Conservation (phyloP, 2,888 invertebrate genomes). For the Orthonevra nobilis region DNA sequence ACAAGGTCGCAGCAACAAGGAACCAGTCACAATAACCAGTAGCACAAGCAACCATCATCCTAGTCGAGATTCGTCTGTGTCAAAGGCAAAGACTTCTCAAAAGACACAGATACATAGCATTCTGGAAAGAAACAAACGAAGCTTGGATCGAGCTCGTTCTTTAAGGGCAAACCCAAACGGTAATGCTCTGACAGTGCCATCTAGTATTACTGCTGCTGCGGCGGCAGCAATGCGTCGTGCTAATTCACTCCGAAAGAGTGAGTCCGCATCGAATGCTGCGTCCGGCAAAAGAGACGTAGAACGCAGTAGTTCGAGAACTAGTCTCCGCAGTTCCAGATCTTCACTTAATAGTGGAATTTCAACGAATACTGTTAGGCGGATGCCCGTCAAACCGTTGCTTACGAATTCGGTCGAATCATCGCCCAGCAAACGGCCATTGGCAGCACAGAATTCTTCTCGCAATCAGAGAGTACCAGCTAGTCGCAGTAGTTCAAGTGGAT, state of each 20-base stretch:
- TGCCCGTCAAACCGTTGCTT: slow-evolving; percentile 81
- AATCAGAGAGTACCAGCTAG: slow-evolving; percentile 82
- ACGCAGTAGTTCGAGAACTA: slow-evolving; percentile 88
- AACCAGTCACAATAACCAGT: slow-evolving; percentile 65
- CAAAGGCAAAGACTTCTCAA: slow-evolving; percentile 71
- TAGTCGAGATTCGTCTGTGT: slow-evolving; percentile 53
- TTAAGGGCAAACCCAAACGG: slow-evolving; percentile 46
- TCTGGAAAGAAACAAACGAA: slow-evolving; percentile 73
- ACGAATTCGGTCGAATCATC: slow-evolving; percentile 78
- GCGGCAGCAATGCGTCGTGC: slow-evolving; percentile 71
- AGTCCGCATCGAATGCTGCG: slow-evolving; percentile 71
- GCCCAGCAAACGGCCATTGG: slow-evolving; percentile 81
- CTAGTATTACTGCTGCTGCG: slow-evolving; percentile 68
- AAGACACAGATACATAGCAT: slow-evolving; percentile 72
- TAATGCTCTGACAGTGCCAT: slow-evolving; percentile 45
- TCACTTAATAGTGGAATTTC: slow-evolving; percentile 91
- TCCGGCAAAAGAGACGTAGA: slow-evolving; percentile 83
- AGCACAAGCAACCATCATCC: slow-evolving; percentile 33
- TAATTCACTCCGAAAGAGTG: slow-evolving; percentile 60
- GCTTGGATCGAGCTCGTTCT: slow-evolving; percentile 72
- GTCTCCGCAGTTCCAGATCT: slow-evolving; percentile 90
- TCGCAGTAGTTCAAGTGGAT: slow-evolving; percentile 83
- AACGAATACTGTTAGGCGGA: slow-evolving; percentile 88
- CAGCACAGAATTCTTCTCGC: slow-evolving; percentile 80
- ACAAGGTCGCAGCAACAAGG: slow-evolving; percentile 76